Base-by-base conservation (phyloP, 1,140 invertebrate genomes). In the Helicoverpa armigera region DNA sequence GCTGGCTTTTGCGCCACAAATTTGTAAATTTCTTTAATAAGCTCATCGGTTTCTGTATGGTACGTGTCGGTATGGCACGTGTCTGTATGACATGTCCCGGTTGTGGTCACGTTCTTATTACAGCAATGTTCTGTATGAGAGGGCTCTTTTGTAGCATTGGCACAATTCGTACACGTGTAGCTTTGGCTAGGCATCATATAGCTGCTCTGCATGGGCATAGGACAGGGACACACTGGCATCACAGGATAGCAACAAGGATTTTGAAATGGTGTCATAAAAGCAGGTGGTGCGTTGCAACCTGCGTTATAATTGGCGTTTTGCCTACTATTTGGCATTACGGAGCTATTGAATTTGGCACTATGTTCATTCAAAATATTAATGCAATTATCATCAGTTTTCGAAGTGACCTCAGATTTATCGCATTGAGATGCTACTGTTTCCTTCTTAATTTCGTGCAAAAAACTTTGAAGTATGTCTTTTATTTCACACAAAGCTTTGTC, bases 11-110 rank as follows among this genome's bases (percentile, higher is more conserved):
- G 89, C 35, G 87, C 85, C 14, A 94, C 88, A 58, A 85, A 85
- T 75, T 94, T 92, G 63, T 94, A 93, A 50, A 94, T 94, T 83
- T 94, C 89, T 85, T 92, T 94, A 60, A 94, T 90, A 3, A 94
- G 79, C 54, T 93, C 84, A 50, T 93, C 90, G 10, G 92, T 94
- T 82, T 93, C 90, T 60, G 82, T 56, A 48, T 35, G 72, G 29
- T 53, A 53, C 12, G 76, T 29, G 53, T 74, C 74, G 14, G 53
- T 43, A 2, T 74, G 14, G n/a, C 54, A 74, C 31, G 65, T 69
- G 13, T 67, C 54, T 43, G 35, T 43, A 43, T 43, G 35, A 43
- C 35, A 43, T 43, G 35, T 43, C 35, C 9, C 35, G 56, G 18
- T 76, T 75, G 72, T 85, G 78, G 48, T 73, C 85, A 18, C 53